Percentiles rank a stretch among this genome's conserved stretches.
phyloP scores from a whole-genome alignment of 2,113 vertebrate species.

The Rynchops niger region DNA sequence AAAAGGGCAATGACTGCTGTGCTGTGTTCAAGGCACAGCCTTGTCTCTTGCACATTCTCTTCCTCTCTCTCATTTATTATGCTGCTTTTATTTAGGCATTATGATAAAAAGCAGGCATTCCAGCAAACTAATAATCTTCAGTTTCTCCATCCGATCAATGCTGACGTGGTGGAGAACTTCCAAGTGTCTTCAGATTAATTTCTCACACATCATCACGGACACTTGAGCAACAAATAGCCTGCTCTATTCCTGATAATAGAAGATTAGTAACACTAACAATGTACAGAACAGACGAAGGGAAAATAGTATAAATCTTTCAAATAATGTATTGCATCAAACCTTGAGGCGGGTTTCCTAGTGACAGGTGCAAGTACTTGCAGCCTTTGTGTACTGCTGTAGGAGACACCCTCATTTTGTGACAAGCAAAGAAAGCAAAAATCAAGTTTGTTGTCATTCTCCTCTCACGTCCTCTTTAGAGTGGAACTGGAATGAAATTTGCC shows the following conservation, averaged over 20 bases:
- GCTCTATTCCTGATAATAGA: constrained; percentile 47
- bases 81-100: constrained; percentile 19
- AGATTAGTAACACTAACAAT: constrained; percentile 66
- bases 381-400: not conserved
- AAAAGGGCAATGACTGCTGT: not conserved
- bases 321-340: not conserved
- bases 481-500: constrained; percentile 3
- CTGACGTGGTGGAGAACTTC: constrained; percentile 3
- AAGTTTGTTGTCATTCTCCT: constrained; percentile 26
- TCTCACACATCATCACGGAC: constrained; percentile 59
- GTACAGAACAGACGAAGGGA: constrained; percentile 9
- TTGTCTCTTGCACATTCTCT: not conserved
- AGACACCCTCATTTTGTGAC: constrained; percentile 12
- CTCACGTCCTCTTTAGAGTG: not conserved
- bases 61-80: not conserved
- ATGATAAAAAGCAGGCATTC: constrained; percentile 14
- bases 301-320: constrained; percentile 53
- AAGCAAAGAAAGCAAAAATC: constrained; percentile 39
- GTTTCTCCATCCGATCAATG: constrained; percentile 30
- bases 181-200: constrained; percentile 54
- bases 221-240: constrained; percentile 68
- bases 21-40: not conserved
- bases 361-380: constrained; percentile 2
- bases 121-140: constrained; percentile 26
- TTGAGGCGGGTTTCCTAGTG: not conserved